Evolutionary conservation across 2,113 vertebrate genomes (phyloP), one percentile per base, ranked within the genome.

Genomic region (Ameiurus melas): DNA sequence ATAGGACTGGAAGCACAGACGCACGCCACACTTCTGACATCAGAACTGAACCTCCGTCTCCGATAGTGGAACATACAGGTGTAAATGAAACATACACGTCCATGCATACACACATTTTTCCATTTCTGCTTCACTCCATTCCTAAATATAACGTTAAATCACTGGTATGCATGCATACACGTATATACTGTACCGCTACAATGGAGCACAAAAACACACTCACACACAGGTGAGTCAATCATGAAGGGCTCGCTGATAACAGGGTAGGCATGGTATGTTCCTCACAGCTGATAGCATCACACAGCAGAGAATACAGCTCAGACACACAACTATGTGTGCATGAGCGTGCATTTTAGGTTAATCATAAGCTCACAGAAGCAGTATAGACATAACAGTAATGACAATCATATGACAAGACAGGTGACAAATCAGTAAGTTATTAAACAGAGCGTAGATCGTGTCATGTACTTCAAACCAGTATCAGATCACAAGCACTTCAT

Each of bases 361-460:
- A 90, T 90, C 62, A 88, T 88, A 79, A 91, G 47, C 88, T 81
- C 64, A 73, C 30, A 83, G 58, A 85, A 58, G 78, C 86, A 64
- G 47, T 75, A 73, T 62, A 83, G 85, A 78, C 58, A 79, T 22
- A 64, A 60, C 66, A 58, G 47, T 36, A 73, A 78, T 89, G 36
- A 80, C 71, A 84, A 53, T 89, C 90, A 89, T 88, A 88, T 86
- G 88, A 86, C 62, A 47, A 43, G 60, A 78, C 82, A 82, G 73
- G 66, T 88, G 86, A 86, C 77, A 27, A 84, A 30, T 19, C 47
- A 4, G 43, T 81, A n/a, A 64, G 58, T 83, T 43, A 51, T 79
- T 81, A 86, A 83, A 60, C 30, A 47, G 53, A 27, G 66, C 10
- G 13, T 19, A 85, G 53, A n/a, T 57, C n/a, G 57, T 66, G 25